Evolutionary conservation across 2,797 vertebrate species (phyloP).

Genomic region (Channallabes apus): DNA sequence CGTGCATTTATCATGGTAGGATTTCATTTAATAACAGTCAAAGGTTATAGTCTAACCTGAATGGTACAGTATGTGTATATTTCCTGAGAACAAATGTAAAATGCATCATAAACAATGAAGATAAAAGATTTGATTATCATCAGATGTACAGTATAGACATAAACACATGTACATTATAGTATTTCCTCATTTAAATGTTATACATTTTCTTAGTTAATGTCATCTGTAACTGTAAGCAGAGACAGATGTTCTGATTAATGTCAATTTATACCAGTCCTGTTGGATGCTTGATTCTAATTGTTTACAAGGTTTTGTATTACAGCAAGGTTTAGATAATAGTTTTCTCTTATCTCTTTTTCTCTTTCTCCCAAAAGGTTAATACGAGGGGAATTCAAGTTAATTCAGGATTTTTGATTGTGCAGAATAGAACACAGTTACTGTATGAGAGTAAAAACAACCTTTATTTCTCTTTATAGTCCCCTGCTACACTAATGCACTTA

Average conservation of each 20-base stretch:
- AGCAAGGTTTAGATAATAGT: not conserved
- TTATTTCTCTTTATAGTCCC: too few species aligned
- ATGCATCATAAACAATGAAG: not conserved
- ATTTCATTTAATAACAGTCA: constrained; percentile 22
- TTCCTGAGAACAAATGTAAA: not conserved
- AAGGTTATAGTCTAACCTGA: not conserved
- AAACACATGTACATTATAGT: not conserved
- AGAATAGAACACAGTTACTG: too few species aligned
- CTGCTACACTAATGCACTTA: too few species aligned
- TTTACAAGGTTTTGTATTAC: not conserved
- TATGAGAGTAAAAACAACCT: too few species aligned
- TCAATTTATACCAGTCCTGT: not conserved
- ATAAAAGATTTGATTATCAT: not conserved
- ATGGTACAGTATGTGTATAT: not conserved
- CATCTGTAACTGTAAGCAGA: not conserved
- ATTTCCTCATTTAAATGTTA: not conserved
- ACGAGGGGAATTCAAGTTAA: too few species aligned
- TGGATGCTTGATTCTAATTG: not conserved
- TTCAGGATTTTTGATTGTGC: too few species aligned
- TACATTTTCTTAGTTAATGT: not conserved
- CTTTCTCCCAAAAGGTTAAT: too few species aligned
- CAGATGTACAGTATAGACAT: not conserved
- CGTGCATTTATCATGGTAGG: constrained; percentile 30
- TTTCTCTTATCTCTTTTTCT: not conserved
- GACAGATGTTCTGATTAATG: constrained; percentile 1